Percentiles rank a stretch among this genome's conserved stretches.
Conservation (phyloP, 2,888 invertebrate genomes). For the Trissoscelio sp. region DNA sequence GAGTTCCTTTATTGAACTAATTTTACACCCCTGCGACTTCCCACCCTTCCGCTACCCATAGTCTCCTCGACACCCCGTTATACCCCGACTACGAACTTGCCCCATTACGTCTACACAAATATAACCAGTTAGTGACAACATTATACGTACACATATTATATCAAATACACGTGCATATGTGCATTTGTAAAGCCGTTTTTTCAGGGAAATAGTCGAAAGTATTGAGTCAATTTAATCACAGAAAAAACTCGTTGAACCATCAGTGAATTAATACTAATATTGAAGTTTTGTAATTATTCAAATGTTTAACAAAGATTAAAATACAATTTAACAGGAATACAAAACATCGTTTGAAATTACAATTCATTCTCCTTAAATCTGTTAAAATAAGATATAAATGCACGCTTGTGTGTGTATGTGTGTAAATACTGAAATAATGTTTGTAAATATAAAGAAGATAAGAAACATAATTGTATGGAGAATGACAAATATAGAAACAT, state of each 20-base stretch:
- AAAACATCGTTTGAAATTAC: no score
- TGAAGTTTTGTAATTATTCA: background rate
- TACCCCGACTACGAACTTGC: slow-evolving; percentile 75
- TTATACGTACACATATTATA: slow-evolving; percentile 65
- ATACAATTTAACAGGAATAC: no score
- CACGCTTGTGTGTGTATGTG: no score
- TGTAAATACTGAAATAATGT: no score
- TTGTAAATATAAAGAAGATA: no score
- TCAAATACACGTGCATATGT: slow-evolving; percentile 31
- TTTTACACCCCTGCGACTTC: slow-evolving; percentile 77
- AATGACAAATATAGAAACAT: background rate
- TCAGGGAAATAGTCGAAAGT: background rate
- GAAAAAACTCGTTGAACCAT: background rate
- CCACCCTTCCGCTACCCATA: slow-evolving; percentile 60
- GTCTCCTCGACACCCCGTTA: slow-evolving; percentile 62
- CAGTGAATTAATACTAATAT: background rate
- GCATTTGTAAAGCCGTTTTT: background rate
- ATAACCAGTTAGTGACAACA: slow-evolving; percentile 76
- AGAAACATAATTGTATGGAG: no score
- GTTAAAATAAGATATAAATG: no score
- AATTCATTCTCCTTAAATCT: no score
- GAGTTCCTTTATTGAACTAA: slow-evolving; percentile 81
- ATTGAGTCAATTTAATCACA: background rate
- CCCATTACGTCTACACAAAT: slow-evolving; percentile 79
- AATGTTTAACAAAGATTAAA: no score